Base-by-base conservation (phyloP, 2,888 invertebrate genomes). In the Temnothorax ravouxi region DNA sequence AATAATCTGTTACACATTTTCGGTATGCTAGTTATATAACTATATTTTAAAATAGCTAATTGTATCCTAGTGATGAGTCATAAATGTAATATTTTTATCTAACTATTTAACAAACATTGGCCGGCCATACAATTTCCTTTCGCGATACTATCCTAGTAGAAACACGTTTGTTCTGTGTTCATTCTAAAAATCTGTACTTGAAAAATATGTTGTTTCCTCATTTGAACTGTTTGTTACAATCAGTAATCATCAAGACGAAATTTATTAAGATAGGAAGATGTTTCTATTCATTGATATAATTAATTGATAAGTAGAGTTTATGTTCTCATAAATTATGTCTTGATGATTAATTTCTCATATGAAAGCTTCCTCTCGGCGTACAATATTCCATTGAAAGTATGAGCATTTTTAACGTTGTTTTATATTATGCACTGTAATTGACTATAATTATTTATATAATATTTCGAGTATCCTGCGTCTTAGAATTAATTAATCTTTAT, bases 171-270 rank as follows among this genome's bases (percentile, higher is more conserved):
- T 41, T 52, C 9, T 71, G n/a, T 71, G 18, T 56, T 38, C 3
- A 52, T 44, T 15, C 72, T 72, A 79, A 79, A 79, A 79, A 79
- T 79, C 56, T 59, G n/a, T 2, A 71, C 71, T 71, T 79, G 41
- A 79, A 79, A 79, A 79, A 79, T 79, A 79, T 44, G 56, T 54
- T 77, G 9, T 47, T 71, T 79, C 21, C 34, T 72, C 34, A 56
- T 18, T 34, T 79, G 8, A 44, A 79, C 44, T 79, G 34, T 79
- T 59, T 34, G n/a, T 79, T 72, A 47, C 47, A 72, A 56, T 72
- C 56, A 34, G 3, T 15, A 44, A 79, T 71, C 71, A 34, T 21
- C 56, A 72, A 79, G 79, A 79, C 21, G 4, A 21, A 72, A 79
- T 71, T 56, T 59, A n/a, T 72, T 72, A 56, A 64, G 18, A 69